Evolutionary conservation across 2,888 invertebrate species (phyloP).

Genomic region (Hydraecia micacea): DNA sequence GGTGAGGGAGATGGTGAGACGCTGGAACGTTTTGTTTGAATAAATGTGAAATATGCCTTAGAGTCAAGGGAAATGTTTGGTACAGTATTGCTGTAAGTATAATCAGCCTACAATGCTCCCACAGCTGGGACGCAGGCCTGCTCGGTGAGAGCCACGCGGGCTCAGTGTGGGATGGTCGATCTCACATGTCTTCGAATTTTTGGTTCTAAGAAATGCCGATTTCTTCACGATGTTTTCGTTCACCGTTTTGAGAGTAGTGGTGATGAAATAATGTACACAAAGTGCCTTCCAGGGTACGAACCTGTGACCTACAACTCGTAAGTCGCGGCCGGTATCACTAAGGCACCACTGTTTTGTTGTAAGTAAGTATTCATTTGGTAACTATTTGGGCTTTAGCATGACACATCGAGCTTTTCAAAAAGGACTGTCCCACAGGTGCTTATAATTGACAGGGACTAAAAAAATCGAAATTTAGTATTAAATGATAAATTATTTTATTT

Average conservation of each 20-base stretch:
- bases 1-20: conserved; percentile 22
- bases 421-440: not conserved
- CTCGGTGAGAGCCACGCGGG: not conserved
- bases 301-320: not conserved
- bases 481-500: too few species aligned
- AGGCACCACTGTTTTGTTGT: not conserved
- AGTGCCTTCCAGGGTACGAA: not conserved
- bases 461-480: too few species aligned
- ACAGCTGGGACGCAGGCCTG: not conserved
- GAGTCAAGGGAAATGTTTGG: not conserved
- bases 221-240: not conserved
- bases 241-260: not conserved
- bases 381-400: not conserved
- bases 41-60: not conserved
- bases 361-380: not conserved
- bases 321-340: not conserved
- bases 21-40: conserved; percentile 15
- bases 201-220: not conserved
- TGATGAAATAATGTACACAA: not conserved
- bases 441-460: not conserved
- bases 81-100: not conserved
- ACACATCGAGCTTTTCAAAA: not conserved
- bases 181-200: not conserved
- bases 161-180: not conserved
- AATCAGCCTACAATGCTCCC: not conserved